Percentiles rank a stretch among this genome's conserved stretches.
Conservation (phyloP, 2,113 vertebrate species). For the Tachysurus vachellii region DNA sequence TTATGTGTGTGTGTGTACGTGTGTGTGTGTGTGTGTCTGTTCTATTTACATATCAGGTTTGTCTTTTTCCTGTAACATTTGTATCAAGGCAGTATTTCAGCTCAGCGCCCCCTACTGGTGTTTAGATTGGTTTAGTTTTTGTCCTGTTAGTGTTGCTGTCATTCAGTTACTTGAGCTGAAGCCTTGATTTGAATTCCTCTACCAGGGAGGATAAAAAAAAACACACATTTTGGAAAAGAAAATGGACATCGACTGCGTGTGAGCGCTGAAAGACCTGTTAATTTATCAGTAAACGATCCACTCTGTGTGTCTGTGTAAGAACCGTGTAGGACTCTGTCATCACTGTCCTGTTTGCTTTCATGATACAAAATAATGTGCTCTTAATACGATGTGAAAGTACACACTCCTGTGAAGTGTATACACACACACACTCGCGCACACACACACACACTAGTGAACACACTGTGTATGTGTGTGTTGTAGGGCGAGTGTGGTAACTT, state of each 20-base stretch:
- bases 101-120: not conserved
- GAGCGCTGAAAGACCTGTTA: too few species aligned
- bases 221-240: too few species aligned
- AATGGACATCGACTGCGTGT: too few species aligned
- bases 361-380: too few species aligned
- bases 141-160: not conserved
- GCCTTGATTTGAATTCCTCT: too few species aligned
- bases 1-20: not conserved
- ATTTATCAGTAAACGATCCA: too few species aligned
- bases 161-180: too few species aligned
- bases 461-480: slow-evolving; percentile 27
- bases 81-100: not conserved
- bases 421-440: not conserved
- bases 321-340: too few species aligned
- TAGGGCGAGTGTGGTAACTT: slow-evolving; percentile 97
- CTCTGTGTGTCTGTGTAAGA: too few species aligned
- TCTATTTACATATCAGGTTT: not conserved
- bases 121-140: not conserved
- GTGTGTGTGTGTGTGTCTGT: not conserved
- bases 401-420: not conserved
- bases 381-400: not conserved
- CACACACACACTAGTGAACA: not conserved
- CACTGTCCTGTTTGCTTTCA: too few species aligned
- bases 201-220: too few species aligned
- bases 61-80: not conserved